A percentile compares a stretch with the other conserved stretches of the same genome.
Evolutionary conservation across 2,113 vertebrate genomes (phyloP).

Genomic region (Zootoca vivipara): DNA sequence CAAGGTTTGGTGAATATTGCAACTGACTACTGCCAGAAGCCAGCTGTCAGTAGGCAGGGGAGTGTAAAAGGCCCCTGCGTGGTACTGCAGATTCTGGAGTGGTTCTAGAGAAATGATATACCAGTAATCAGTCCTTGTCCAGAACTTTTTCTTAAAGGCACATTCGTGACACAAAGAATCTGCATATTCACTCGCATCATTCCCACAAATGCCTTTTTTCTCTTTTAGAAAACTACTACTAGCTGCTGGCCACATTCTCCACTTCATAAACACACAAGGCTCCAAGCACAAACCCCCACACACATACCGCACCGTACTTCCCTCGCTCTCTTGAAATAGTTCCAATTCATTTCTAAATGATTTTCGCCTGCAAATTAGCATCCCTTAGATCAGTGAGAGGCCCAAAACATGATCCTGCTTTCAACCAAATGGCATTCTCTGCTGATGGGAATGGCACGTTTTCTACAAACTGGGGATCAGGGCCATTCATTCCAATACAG

Average conservation of each 20-base stretch:
- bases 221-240: accelerated
- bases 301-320: not conserved
- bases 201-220: slow-evolving; percentile 1
- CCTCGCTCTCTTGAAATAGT: accelerated
- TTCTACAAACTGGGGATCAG: not conserved
- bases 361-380: not conserved
- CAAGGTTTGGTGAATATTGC: slow-evolving; percentile 6
- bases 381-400: not conserved
- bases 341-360: not conserved
- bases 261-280: not conserved
- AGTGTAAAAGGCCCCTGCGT: not conserved
- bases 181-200: not conserved
- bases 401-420: accelerated
- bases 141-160: not conserved
- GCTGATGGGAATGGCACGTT: not conserved
- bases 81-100: slow-evolving; percentile 4
- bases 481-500: accelerated
- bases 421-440: not conserved
- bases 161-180: accelerated
- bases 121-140: accelerated
- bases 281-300: slow-evolving; percentile 17
- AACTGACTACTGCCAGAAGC: slow-evolving; percentile 46
- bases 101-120: not conserved
- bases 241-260: not conserved
- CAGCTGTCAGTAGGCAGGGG: slow-evolving; percentile 61